phyloP scores from a whole-genome alignment of 1,140 invertebrate species.

The Sycophila sp. region DNA sequence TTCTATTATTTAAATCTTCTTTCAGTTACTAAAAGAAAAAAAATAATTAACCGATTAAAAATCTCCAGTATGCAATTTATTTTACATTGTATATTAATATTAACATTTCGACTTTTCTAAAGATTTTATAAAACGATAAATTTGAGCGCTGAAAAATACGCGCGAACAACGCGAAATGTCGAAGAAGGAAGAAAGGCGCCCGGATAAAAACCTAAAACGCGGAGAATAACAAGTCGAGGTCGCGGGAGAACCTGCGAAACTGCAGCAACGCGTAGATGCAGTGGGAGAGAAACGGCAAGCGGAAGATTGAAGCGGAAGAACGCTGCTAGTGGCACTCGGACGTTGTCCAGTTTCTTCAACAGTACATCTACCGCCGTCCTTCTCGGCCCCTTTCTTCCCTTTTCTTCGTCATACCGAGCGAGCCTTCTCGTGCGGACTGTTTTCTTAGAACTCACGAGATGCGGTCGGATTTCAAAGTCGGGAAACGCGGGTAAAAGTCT shows the following conservation, averaged over 20 bases:
- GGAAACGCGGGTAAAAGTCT: conserved; percentile 28
- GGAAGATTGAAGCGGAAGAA: conserved; percentile 2
- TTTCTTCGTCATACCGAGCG: neutral
- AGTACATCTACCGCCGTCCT: neutral
- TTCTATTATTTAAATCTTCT: no score
- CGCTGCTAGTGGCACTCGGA: conserved; percentile 9
- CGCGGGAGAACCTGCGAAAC: neutral
- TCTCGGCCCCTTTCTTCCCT: neutral
- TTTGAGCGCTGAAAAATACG: no score
- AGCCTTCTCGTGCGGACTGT: conserved; percentile 2
- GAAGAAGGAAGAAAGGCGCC: neutral
- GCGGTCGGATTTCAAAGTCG: neutral
- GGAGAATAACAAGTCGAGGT: neutral
- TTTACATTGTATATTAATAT: no score
- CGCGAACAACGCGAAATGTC: no score
- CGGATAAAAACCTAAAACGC: neutral
- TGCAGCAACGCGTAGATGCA: neutral
- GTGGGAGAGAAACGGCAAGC: neutral
- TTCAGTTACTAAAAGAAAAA: no score
- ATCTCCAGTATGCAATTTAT: no score
- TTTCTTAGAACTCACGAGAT: neutral
- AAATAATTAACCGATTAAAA: no score
- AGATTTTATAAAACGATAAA: no score
- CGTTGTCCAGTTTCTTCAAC: conserved; percentile 16
- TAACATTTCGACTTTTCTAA: no score